Base-by-base conservation (phyloP, 1,140 invertebrate species). In the Aphaenogaster floridana region DNA sequence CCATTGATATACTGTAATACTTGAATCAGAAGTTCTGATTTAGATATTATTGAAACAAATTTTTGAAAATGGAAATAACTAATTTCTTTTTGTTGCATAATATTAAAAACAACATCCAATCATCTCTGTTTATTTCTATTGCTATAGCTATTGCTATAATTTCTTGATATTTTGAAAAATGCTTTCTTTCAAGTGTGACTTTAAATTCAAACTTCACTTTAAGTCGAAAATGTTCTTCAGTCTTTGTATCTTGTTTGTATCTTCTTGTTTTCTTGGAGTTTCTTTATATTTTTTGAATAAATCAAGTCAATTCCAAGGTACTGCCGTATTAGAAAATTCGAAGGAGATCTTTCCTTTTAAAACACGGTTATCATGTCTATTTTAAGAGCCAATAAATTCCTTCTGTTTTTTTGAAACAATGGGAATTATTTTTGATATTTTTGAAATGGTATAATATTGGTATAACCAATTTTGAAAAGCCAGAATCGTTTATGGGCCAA, bases 41-140 rank as follows among this genome's bases (percentile, higher is more conserved):
- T 48, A 4, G 11, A 48, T 69, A 28, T 21, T 48, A 17, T 50
- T 15, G 66, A 52, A 52, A 72, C 28, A 50, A 11, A 7, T 77
- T 42, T 59, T 57, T n/a, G 15, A 42, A 21, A 71, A 48, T 9
- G 13, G 42, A 69, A 17, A 15, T 11, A 50, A 28, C 42, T 17
- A 28, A 28, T 69, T 50, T 69, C n/a, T 69, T 42, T 57, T 74
- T 42, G 52, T 74, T 59, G n/a, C 39, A 15, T 13, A 76, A 45
- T 11, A 59, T 57, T 36, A 42, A 76, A 57, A 76, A 13, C n/a
- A 21, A 80, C 6, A 68, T n/a, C 7, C 39, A 54, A 69, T 39
- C 45, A 45, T 76, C 5, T 13, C 8, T 66, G 13, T 52, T 45
- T 57, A 15, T 21, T 81, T 81, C 63, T 81, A 69, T 69, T 80